phyloP scores from a whole-genome alignment of 2,888 invertebrate species.

The Asteroscopus sphinx region DNA sequence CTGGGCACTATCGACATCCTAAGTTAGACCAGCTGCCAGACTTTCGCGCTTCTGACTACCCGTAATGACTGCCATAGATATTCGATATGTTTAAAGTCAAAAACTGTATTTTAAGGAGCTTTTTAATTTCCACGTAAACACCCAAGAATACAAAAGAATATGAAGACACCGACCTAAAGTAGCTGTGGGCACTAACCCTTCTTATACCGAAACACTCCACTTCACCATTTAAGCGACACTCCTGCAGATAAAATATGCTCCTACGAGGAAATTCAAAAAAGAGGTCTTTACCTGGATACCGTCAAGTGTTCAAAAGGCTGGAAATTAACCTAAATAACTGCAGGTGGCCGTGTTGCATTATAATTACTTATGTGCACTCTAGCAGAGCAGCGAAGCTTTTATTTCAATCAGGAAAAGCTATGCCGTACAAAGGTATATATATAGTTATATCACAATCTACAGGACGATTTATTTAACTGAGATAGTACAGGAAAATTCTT shows the following conservation, averaged over 20 bases:
- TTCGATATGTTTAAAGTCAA: too few relatives aligned
- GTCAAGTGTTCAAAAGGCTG: conserved; percentile 67
- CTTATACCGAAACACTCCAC: conserved; percentile 12
- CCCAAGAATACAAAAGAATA: not conserved
- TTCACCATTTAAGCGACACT: conserved; percentile 13
- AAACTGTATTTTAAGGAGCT: too few relatives aligned
- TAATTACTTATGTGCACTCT: conserved; percentile 70
- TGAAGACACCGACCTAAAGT: not conserved
- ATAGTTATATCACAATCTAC: too few relatives aligned
- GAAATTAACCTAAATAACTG: conserved; percentile 76
- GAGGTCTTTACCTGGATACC: conserved; percentile 56
- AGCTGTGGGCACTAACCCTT: not conserved
- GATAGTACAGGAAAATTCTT: too few relatives aligned
- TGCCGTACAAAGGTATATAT: too few relatives aligned
- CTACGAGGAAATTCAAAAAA: conserved; percentile 66
- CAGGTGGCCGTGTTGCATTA: conserved; percentile 65
- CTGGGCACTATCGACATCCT: too few relatives aligned
- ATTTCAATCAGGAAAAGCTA: conserved; percentile 27
- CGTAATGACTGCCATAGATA: too few relatives aligned
- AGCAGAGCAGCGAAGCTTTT: conserved; percentile 40
- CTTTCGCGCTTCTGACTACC: too few relatives aligned
- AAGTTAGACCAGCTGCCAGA: too few relatives aligned
- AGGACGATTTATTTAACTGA: too few relatives aligned
- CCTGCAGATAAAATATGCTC: conserved; percentile 29
- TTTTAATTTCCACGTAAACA: not conserved